Base-by-base conservation (phyloP, 2,888 invertebrate species). In the Caenorhabditis panamensis region DNA sequence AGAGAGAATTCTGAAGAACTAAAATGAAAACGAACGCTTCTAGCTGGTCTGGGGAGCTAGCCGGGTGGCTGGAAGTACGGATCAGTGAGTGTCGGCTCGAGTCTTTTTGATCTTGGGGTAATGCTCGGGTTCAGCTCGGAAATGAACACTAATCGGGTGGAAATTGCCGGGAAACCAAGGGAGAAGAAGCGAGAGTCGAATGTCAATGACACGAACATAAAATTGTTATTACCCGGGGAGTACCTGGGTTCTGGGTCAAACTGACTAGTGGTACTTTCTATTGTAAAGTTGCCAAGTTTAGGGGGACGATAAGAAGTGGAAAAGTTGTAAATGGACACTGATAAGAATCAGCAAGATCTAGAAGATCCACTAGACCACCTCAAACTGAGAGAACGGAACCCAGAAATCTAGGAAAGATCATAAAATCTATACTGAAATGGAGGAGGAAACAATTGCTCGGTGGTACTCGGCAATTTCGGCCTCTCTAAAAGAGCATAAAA, bases 81-180 rank as follows among this genome's bases (percentile, higher is more conserved):
- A 73, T 64, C 73, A 59, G 2, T 58, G 72, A 51, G 28, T 22
- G 24, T 41, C 31, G 5, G 28, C 49, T 26, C 61, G 53, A 24
- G 59, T 53, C 73, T 59, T 47, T 73, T 73, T 73, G 73, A 73
- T 72, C 22, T 53, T n/a, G n/a, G n/a, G n/a, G n/a, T n/a, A n/a
- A n/a, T n/a, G n/a, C n/a, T n/a, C n/a, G n/a, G n/a, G n/a, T n/a
- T 18, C 26, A 22, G 20, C 4, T 13, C 24, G 28, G 20, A 75
- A 75, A 75, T 75, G 75, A 75, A 66, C 75, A 75, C 75, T 75
- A 75, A 75, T 75, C 75, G 75, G 75, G 75, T 75, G 75, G 75
- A 75, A 75, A 64, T 64, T 66, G 61, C 11, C 37, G 36, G 26
- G 41, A 41, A 41, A 13, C 41, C 2, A 13, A 13, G 13, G 41